These are phyloP conservation scores for Pithys albifrons DNA, from an alignment of 2,113 vertebrate genomes.

Conservation along the genomic window DNA sequence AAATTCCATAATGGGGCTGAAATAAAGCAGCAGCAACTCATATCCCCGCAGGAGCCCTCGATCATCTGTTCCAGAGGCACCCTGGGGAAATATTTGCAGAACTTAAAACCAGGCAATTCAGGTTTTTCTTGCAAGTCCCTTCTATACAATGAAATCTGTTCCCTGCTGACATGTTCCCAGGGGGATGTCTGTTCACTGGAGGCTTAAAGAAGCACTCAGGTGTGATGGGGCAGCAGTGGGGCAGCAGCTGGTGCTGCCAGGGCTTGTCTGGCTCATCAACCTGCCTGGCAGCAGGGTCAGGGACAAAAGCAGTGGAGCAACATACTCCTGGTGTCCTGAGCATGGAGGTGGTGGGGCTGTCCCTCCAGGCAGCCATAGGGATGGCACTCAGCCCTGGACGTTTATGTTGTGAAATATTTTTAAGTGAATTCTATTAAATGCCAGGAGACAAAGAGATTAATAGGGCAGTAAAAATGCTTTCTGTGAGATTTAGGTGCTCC, in stretches of 20 bases:
- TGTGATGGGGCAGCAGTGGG: background rate
- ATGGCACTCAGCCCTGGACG: background rate
- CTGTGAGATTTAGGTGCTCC: slow-evolving; percentile 18
- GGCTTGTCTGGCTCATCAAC: background rate
- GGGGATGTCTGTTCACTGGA: background rate
- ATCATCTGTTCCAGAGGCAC: background rate
- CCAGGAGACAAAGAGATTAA: background rate
- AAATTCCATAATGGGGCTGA: background rate
- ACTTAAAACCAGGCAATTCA: background rate
- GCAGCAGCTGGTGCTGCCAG: background rate
- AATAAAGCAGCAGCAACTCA: background rate
- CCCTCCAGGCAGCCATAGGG: background rate
- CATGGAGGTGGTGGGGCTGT: rapidly evolving
- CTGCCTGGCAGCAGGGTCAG: background rate
- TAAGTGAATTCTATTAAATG: background rate
- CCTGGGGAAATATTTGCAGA: rapidly evolving
- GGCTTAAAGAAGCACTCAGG: background rate
- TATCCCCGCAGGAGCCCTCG: background rate
- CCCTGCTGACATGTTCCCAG: background rate
- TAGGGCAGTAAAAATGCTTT: slow-evolving; percentile 1
- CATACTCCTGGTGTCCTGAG: rapidly evolving
- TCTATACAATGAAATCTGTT: background rate
- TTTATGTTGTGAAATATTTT: slow-evolving; percentile 11
- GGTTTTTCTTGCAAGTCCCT: background rate
- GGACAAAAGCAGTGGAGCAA: rapidly evolving